A percentile compares a stretch with the other conserved stretches of the same genome.
Conservation (phyloP, 2,888 invertebrate genomes). For the Villa cingulata region DNA sequence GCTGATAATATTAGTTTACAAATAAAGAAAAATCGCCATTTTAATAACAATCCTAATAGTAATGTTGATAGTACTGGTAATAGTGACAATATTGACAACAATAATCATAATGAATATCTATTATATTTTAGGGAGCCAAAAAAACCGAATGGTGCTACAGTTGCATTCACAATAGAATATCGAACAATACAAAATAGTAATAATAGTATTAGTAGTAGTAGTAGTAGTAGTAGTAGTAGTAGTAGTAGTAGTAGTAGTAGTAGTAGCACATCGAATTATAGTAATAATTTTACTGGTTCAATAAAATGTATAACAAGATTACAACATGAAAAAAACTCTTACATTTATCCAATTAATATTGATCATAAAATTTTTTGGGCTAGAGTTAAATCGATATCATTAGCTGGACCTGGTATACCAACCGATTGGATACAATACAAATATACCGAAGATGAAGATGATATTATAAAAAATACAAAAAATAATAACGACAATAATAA, state of each 20-base stretch:
- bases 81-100: too few relatives aligned
- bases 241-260: too few relatives aligned
- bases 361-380: slow-evolving; percentile 26
- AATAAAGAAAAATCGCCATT: neutral
- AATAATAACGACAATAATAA: neutral
- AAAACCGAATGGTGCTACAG: slow-evolving; percentile 50
- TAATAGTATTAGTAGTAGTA: too few relatives aligned
- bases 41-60: too few relatives aligned
- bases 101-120: slow-evolving; percentile 14
- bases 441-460: neutral
- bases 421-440: slow-evolving; percentile 19
- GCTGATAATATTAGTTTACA: slow-evolving; percentile 36
- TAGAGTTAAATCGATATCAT: slow-evolving; percentile 43
- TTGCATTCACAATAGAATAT: slow-evolving; percentile 46
- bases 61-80: too few relatives aligned
- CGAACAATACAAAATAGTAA: slow-evolving; percentile 12
- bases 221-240: too few relatives aligned
- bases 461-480: too few relatives aligned
- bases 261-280: too few relatives aligned
- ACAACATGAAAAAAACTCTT: slow-evolving; percentile 20
- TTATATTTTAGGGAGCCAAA: slow-evolving; percentile 46
- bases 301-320: slow-evolving; percentile 40
- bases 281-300: slow-evolving; percentile 26
- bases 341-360: slow-evolving; percentile 12
- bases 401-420: slow-evolving; percentile 41